Percentiles rank a stretch among this genome's conserved stretches.
Conservation (phyloP, 2,888 invertebrate genomes). For the Chromoteleia sp. region DNA sequence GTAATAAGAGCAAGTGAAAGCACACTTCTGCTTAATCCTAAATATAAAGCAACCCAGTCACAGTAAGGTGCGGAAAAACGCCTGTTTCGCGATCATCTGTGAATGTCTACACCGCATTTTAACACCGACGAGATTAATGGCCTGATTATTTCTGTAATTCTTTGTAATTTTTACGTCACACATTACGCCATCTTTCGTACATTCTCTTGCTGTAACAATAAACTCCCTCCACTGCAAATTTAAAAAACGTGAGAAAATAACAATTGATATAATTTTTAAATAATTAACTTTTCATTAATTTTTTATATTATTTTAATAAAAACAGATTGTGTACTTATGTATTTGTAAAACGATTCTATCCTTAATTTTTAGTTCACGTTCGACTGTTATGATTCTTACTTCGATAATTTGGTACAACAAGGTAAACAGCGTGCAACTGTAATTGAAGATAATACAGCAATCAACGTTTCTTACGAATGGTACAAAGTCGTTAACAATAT, state of each 20-base stretch:
- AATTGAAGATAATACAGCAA: too few relatives aligned
- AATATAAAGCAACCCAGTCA: conserved; percentile 72
- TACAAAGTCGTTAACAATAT: too few relatives aligned
- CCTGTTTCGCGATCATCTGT: conserved; percentile 50
- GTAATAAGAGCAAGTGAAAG: conserved; percentile 54
- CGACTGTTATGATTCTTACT: too few relatives aligned
- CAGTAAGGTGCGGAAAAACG: conserved; percentile 62
- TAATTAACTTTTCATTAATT: background rate
- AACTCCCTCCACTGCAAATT: background rate
- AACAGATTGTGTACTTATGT: too few relatives aligned
- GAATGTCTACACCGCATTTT: conserved; percentile 41
- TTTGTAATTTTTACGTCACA: conserved; percentile 44
- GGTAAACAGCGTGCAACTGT: too few relatives aligned
- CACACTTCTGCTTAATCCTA: conserved; percentile 64
- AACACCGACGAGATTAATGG: conserved; percentile 38
- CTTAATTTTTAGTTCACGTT: too few relatives aligned
- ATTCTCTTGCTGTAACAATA: background rate
- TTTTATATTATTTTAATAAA: too few relatives aligned
- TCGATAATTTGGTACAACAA: too few relatives aligned
- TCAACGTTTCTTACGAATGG: too few relatives aligned
- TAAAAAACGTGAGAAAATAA: background rate
- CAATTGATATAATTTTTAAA: background rate
- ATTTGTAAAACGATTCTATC: too few relatives aligned
- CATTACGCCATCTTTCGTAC: conserved; percentile 14
- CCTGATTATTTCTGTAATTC: conserved; percentile 46